Percentiles rank a stretch among this genome's conserved stretches.
Conservation (phyloP, 2,113 vertebrate genomes). For the Arizona elegans region DNA sequence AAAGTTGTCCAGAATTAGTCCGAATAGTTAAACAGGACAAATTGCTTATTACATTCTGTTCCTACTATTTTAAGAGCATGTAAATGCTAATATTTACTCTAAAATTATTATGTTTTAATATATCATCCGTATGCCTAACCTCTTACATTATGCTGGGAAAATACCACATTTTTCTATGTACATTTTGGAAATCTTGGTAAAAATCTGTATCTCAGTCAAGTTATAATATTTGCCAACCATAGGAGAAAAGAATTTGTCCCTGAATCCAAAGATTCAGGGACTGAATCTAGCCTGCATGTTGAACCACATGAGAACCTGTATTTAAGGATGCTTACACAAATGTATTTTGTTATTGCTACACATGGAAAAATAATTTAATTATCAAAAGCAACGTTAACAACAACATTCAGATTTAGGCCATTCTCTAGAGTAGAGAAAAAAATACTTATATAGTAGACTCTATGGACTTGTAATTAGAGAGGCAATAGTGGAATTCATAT, state of each 20-base stretch:
- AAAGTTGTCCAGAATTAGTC: conserved; percentile 25
- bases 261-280: neutral
- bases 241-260: neutral
- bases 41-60: conserved; percentile 1
- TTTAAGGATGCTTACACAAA: neutral
- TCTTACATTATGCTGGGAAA: conserved; percentile 10
- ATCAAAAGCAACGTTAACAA: neutral
- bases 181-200: neutral
- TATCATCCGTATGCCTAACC: conserved; percentile 26
- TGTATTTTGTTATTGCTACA: neutral
- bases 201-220: conserved; percentile 2
- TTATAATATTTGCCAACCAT: neutral
- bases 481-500: neutral
- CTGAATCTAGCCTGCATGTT: neutral
- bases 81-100: neutral
- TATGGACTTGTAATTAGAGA: neutral
- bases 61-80: conserved; percentile 10
- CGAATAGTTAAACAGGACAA: conserved; percentile 18
- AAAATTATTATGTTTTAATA: conserved; percentile 41
- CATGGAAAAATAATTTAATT: neutral
- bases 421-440: neutral
- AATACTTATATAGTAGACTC: neutral
- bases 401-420: neutral
- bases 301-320: neutral
- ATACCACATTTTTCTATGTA: neutral